These are phyloP conservation scores for Drosophila kuntzei DNA, from an alignment of 2,888 invertebrate species.

Conservation along the genomic window DNA sequence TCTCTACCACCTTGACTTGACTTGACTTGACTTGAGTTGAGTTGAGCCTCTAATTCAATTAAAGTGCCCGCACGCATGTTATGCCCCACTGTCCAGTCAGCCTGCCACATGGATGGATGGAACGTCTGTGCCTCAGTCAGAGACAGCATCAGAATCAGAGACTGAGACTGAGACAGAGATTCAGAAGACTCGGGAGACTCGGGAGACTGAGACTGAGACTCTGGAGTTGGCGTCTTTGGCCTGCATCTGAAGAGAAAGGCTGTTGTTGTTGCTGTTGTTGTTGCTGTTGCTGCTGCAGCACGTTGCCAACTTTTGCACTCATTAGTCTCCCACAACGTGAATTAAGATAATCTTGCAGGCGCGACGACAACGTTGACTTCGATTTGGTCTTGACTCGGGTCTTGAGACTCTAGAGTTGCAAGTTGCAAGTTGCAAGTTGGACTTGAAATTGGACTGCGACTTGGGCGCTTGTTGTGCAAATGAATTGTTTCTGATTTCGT, in stretches of 20 bases:
- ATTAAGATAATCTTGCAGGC: constrained; percentile 84
- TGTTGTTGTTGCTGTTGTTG: constrained; percentile 17
- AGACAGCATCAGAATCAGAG: not conserved
- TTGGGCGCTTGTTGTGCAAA: constrained; percentile 84
- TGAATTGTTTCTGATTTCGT: constrained; percentile 85
- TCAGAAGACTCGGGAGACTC: not conserved
- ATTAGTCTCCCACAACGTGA: constrained; percentile 86
- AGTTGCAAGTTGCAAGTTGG: constrained; percentile 17
- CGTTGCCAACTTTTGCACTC: constrained; percentile 81
- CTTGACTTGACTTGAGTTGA: constrained; percentile 24
- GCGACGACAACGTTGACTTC: constrained; percentile 57
- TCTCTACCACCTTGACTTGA: not conserved
- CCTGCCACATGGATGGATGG: constrained; percentile 45
- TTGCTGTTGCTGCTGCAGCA: constrained; percentile 21
- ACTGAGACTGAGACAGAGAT: not conserved
- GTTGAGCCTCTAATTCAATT: constrained; percentile 73
- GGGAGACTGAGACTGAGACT: constrained; percentile 5
- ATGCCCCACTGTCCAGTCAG: constrained; percentile 19
- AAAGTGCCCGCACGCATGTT: constrained; percentile 64
- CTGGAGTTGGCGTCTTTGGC: constrained; percentile 1
- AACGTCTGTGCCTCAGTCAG: constrained; percentile 8
- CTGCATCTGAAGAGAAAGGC: constrained; percentile 44
- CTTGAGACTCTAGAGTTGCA: not conserved
- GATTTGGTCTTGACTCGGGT: not conserved
- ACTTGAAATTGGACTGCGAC: constrained; percentile 48